phyloP scores from a whole-genome alignment of 2,888 invertebrate genomes.

The Caenorhabditis japonica region DNA sequence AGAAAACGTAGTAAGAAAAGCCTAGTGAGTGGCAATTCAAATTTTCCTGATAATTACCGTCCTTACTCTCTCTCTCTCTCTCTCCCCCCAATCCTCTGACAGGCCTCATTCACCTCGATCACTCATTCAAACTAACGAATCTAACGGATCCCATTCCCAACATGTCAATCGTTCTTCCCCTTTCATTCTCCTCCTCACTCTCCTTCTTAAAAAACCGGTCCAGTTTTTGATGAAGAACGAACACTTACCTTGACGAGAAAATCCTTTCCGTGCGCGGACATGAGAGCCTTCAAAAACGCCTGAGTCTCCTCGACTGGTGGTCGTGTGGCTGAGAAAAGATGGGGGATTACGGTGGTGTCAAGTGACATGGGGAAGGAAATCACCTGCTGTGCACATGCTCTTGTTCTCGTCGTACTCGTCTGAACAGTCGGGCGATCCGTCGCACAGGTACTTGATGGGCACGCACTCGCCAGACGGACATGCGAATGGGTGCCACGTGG shows the following conservation, averaged over 20 bases:
- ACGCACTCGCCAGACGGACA: conserved; percentile 92
- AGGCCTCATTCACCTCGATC: conserved; percentile 33
- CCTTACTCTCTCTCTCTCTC: neutral
- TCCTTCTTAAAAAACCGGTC: neutral
- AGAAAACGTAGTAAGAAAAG: no score
- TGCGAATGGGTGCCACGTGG: conserved; percentile 95
- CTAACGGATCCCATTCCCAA: conserved; percentile 27
- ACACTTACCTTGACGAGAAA: conserved; percentile 88
- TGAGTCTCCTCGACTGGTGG: conserved; percentile 97
- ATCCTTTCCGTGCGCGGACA: conserved; percentile 95
- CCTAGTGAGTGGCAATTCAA: no score
- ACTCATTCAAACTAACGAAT: conserved; percentile 42
- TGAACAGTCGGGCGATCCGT: conserved; percentile 90
- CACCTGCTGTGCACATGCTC: conserved; percentile 93
- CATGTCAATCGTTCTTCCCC: conserved; percentile 40
- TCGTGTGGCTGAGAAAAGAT: conserved; percentile 85
- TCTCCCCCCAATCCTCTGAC: conserved; percentile 1
- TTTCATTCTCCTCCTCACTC: conserved; percentile 10
- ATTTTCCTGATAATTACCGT: no score
- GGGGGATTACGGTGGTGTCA: conserved; percentile 37
- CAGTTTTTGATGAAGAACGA: neutral
- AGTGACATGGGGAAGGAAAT: conserved; percentile 68
- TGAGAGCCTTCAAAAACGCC: conserved; percentile 91
- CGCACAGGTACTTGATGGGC: conserved; percentile 94
- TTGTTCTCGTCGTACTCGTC: conserved; percentile 96